Evolutionary conservation across 2,888 invertebrate species (phyloP), one percentile per base, ranked within the genome.

Genomic region (Melipona beecheii): DNA sequence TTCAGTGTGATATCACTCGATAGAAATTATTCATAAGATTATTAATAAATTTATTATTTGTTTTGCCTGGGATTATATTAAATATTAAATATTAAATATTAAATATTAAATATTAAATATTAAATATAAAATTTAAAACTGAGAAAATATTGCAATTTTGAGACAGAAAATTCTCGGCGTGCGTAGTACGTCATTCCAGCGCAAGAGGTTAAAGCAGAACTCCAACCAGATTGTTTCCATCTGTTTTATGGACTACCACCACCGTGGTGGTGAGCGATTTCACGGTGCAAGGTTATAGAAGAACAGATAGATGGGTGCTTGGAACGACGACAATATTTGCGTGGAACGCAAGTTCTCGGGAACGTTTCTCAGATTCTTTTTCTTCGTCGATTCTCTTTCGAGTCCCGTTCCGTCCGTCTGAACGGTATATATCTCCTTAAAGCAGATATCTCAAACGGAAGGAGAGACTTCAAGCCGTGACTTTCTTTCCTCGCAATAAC

Each of bases 221-320:
- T 0, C n/a, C 21, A 43, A 9, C 36, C 60, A 19, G 15, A 49
- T 31, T 69, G 50, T 69, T 76, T 15, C 60, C 52, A 13, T 13
- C 54, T 50, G 70, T 75, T 75, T 69, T 19, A 24, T 36, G 24
- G 11, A 60, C n/a, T n/a, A n/a, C 58, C 27, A 17, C 69, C 19
- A 4, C 2, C 49, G 11, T 9, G 11, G 43, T 11, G 43, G 1
- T 1, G 17, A 19, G 70, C 50, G 50, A 70, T 50, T 36, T 62
- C 13, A 62, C 24, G 50, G 36, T 17, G 31, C 60, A 60, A 50
- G 76, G 52, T 69, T 69, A 69, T 31, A 31, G 31, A 0, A 31
- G 31, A 31, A 31, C 31, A 31, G 31, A 31, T 31, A 31, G 31
- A 4, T 31, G 31, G 31, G 31, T 31, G 4, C 4, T 69, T 11